phyloP scores from a whole-genome alignment of 2,113 vertebrate species.

The Bambusicola thoracicus region DNA sequence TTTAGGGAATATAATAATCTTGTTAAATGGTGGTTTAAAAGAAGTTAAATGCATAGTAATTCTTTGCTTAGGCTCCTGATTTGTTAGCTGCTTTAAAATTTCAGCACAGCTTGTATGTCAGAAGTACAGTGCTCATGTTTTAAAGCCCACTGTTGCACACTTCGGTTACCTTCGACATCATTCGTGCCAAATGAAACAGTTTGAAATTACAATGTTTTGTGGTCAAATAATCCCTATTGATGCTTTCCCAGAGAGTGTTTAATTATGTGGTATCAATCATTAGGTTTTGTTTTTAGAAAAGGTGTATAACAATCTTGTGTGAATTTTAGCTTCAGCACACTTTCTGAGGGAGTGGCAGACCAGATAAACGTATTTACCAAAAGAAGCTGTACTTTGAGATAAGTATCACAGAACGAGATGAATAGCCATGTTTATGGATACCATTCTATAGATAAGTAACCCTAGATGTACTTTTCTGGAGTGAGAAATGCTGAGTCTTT shows the following conservation, averaged over 20 bases:
- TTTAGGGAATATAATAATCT: neutral
- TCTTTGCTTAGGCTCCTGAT: neutral
- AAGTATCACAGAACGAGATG: neutral
- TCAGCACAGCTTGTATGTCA: neutral
- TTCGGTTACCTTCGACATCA: neutral
- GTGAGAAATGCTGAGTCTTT: neutral
- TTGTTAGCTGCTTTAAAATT: neutral
- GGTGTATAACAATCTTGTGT: neutral
- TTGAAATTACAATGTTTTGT: neutral
- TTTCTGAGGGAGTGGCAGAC: neutral
- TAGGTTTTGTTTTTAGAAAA: neutral
- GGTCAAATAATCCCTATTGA: neutral
- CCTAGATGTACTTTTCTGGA: neutral
- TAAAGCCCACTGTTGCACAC: neutral
- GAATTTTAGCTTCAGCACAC: neutral
- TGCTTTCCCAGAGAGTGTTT: neutral
- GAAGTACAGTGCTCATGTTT: neutral
- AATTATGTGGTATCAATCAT: neutral
- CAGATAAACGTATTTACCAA: neutral
- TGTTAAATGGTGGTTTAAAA: neutral
- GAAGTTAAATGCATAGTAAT: neutral
- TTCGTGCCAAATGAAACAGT: neutral
- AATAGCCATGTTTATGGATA: neutral
- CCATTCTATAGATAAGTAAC: neutral
- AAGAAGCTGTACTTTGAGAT: neutral